Evolutionary conservation across 2,888 invertebrate species (phyloP).

Genomic region (Lasioglossum leucozonium): DNA sequence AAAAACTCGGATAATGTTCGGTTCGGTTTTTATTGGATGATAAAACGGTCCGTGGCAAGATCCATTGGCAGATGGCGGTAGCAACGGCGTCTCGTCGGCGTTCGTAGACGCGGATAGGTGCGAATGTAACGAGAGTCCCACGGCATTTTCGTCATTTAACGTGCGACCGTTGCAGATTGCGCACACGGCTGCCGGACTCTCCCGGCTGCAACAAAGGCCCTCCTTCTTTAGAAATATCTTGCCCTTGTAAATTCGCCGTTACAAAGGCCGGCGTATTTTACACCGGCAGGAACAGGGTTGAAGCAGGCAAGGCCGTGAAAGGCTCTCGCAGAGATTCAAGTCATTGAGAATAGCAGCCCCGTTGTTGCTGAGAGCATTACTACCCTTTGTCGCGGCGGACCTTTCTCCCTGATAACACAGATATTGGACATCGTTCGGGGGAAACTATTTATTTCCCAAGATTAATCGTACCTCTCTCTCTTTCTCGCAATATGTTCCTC

Average conservation of each 20-base stretch:
- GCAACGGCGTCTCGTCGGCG: neutral
- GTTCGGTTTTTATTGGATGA: neutral
- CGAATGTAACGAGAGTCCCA: slow-evolving; percentile 21
- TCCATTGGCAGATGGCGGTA: slow-evolving; percentile 39
- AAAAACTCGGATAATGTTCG: neutral
- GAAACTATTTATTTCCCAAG: slow-evolving; percentile 24
- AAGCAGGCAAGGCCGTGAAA: slow-evolving; percentile 43
- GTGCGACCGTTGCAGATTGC: slow-evolving; percentile 28
- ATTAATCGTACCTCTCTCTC: slow-evolving; percentile 22
- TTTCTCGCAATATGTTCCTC: neutral
- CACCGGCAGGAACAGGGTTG: slow-evolving; percentile 33
- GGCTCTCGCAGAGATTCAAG: slow-evolving; percentile 39
- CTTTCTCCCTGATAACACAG: slow-evolving; percentile 27
- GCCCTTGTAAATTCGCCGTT: slow-evolving; percentile 45
- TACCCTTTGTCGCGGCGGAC: slow-evolving; percentile 31
- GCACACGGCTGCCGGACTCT: neutral
- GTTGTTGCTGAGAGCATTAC: slow-evolving; percentile 34
- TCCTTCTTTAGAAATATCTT: slow-evolving; percentile 54
- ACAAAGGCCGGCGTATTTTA: slow-evolving; percentile 54
- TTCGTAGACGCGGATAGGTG: neutral
- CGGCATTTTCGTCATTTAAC: slow-evolving; percentile 34
- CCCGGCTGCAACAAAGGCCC: slow-evolving; percentile 30
- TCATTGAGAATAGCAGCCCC: slow-evolving; percentile 47
- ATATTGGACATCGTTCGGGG: slow-evolving; percentile 25
- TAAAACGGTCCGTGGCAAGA: neutral